Conservation (phyloP, 2,797 vertebrate genomes). For the Eulemur coronatus region DNA sequence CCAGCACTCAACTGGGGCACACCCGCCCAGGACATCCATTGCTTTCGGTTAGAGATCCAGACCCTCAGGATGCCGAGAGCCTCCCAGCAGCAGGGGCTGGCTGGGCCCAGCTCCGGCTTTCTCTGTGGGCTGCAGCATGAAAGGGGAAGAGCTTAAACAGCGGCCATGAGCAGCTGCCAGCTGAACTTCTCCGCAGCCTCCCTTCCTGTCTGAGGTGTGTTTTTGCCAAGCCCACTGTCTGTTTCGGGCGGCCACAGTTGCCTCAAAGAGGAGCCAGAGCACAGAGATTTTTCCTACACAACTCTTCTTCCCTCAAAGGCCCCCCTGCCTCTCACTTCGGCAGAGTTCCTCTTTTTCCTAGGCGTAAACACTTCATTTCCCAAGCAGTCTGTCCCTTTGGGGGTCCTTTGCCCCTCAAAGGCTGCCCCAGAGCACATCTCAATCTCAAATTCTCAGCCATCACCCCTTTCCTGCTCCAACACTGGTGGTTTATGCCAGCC, state of each 20-base stretch:
- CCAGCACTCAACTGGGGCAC: background rate
- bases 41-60: background rate
- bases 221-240: constrained; percentile 78
- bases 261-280: constrained; percentile 49
- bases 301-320: background rate
- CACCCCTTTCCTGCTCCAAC: background rate
- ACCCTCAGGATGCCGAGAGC: background rate
- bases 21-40: background rate
- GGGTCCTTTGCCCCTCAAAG: background rate
- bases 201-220: constrained; percentile 75
- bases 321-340: background rate
- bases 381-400: background rate
- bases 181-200: constrained; percentile 51
- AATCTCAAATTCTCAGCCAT: background rate
- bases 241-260: constrained; percentile 50
- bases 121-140: constrained; percentile 11
- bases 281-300: constrained; percentile 38
- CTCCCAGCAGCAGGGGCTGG: background rate
- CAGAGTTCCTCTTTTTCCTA: background rate
- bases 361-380: background rate
- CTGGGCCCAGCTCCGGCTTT: background rate
- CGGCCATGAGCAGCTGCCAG: constrained; percentile 31
- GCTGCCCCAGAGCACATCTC: background rate
- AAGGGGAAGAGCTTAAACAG: constrained; percentile 22
- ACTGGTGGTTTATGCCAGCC: background rate